phyloP scores from a whole-genome alignment of 2,113 vertebrate species.

The Oxygymnocypris stewartii region DNA sequence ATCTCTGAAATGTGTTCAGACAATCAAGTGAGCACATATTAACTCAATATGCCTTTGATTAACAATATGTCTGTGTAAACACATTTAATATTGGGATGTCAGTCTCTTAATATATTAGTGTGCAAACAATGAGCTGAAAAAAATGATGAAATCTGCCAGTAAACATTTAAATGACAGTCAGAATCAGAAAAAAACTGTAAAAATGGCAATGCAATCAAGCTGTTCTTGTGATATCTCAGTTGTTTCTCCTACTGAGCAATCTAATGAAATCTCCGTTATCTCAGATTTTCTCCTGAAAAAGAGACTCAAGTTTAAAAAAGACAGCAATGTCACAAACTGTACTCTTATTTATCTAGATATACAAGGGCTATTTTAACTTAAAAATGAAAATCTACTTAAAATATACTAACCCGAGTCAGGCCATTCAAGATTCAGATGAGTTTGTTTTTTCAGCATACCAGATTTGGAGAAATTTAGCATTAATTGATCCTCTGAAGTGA shows the following conservation, averaged over 20 bases:
- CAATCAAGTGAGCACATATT: not conserved
- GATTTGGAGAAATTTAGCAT: no score
- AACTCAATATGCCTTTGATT: not conserved
- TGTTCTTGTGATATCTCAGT: not conserved
- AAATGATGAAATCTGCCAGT: not conserved
- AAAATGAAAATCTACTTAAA: no score
- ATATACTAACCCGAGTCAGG: no score
- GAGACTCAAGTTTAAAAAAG: not conserved
- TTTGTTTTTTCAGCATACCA: no score
- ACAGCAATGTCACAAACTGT: not conserved
- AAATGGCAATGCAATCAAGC: not conserved
- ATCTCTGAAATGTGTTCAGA: slow-evolving; percentile 19
- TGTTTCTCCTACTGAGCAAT: not conserved
- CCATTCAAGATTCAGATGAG: no score
- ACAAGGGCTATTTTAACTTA: no score
- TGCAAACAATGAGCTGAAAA: not conserved
- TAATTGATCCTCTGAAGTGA: no score
- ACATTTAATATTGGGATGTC: not conserved
- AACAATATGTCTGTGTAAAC: not conserved
- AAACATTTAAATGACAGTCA: not conserved
- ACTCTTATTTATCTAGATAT: not conserved
- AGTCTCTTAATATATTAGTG: not conserved
- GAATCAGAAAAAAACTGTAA: not conserved
- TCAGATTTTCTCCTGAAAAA: not conserved
- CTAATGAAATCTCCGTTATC: not conserved